Evolutionary conservation across 2,888 invertebrate genomes (phyloP).

Genomic region (Acrobasis suavella): DNA sequence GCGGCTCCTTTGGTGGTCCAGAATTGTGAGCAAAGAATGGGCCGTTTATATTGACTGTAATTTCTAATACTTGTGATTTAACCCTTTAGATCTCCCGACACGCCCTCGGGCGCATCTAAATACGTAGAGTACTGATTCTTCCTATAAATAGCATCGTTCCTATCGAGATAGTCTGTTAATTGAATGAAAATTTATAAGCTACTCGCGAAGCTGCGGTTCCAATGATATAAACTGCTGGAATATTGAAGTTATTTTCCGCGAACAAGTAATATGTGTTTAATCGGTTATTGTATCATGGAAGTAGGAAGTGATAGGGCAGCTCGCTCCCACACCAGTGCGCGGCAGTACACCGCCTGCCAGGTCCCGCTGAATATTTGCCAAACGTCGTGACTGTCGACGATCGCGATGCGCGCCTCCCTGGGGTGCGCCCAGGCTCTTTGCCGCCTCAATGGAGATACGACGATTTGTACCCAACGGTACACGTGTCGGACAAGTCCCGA

Average conservation of each 20-base stretch:
- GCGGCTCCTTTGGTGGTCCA: conserved; percentile 55
- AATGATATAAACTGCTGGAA: conserved; percentile 23
- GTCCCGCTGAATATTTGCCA: conserved; percentile 77
- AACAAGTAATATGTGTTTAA: conserved; percentile 56
- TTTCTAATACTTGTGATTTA: conserved; percentile 63
- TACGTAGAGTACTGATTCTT: conserved; percentile 43
- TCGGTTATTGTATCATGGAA: conserved; percentile 72
- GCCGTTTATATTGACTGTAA: conserved; percentile 56
- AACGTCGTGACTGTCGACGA: conserved; percentile 80
- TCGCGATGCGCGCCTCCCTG: conserved; percentile 79
- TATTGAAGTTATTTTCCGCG: conserved; percentile 23
- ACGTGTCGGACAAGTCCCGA: conserved; percentile 62
- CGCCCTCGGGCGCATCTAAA: conserved; percentile 48
- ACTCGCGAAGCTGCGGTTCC: conserved; percentile 19
- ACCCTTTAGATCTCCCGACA: conserved; percentile 50
- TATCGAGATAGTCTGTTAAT: conserved; percentile 13
- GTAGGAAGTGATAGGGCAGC: conserved; percentile 76
- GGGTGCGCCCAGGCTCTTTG: conserved; percentile 61
- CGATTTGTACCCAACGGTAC: conserved; percentile 75
- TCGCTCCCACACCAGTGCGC: conserved; percentile 68
- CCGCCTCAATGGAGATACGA: conserved; percentile 74
- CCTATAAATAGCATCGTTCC: conserved; percentile 22
- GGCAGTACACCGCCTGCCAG: conserved; percentile 54
- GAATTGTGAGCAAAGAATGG: conserved; percentile 49
- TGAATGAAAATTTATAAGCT: conserved; percentile 28